Conservation (phyloP, 2,888 invertebrate genomes). For the Creontiades dilutus region DNA sequence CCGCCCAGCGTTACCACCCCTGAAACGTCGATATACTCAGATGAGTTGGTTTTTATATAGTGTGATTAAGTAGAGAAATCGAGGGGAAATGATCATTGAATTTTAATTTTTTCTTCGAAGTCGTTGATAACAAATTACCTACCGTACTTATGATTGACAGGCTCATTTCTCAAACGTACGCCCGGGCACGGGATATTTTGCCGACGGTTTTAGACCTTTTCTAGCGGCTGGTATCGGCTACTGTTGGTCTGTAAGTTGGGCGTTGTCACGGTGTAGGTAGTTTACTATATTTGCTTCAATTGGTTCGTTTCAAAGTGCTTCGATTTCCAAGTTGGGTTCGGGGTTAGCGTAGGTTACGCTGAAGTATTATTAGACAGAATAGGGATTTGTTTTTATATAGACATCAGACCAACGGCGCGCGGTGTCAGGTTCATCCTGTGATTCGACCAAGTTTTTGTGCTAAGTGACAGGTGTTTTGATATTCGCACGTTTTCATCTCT, state of each 20-base stretch:
- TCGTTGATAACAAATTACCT: too few relatives aligned
- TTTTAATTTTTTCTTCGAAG: too few relatives aligned
- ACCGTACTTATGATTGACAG: too few relatives aligned
- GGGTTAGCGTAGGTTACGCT: slow-evolving; percentile 66
- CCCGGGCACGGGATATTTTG: not conserved
- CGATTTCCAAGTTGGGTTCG: slow-evolving; percentile 8
- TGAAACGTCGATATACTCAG: too few relatives aligned
- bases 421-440: slow-evolving; percentile 23
- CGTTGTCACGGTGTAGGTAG: not conserved
- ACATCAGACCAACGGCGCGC: slow-evolving; percentile 63
- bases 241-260: not conserved
- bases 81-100: too few relatives aligned
- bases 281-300: not conserved
- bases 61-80: too few relatives aligned
- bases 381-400: slow-evolving; percentile 61
- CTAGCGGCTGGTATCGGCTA: not conserved
- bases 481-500: not conserved
- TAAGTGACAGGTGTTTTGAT: not conserved
- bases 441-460: not conserved
- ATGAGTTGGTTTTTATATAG: too few relatives aligned
- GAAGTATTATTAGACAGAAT: slow-evolving; percentile 61
- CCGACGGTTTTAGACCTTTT: not conserved
- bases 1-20: too few relatives aligned
- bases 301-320: slow-evolving; percentile 34
- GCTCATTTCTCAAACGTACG: slow-evolving; percentile 2